phyloP scores from a whole-genome alignment of 2,888 invertebrate species.

The Synanthedon vespiformis region DNA sequence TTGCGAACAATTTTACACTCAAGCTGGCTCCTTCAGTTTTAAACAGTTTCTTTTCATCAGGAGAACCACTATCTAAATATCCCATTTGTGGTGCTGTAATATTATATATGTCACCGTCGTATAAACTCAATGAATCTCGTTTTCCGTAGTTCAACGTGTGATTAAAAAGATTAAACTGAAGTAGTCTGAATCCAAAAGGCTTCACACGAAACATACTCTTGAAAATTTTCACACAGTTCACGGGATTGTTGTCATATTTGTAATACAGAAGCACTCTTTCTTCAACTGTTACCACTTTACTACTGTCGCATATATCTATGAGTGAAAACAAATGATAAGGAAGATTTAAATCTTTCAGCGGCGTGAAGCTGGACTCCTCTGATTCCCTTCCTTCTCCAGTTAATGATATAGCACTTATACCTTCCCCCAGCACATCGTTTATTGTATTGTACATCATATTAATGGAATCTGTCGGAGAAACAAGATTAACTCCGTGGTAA shows the following conservation, averaged over 20 bases:
- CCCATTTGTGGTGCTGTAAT: slow-evolving; percentile 79
- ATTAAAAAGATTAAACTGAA: slow-evolving; percentile 94
- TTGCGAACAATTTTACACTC: slow-evolving; percentile 92
- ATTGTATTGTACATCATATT: slow-evolving; percentile 82
- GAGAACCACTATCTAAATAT: slow-evolving; percentile 78
- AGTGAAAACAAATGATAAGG: slow-evolving; percentile 94
- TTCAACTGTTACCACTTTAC: slow-evolving; percentile 90
- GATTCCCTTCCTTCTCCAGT: slow-evolving; percentile 93
- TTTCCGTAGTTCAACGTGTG: slow-evolving; percentile 84
- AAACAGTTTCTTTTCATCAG: slow-evolving; percentile 80
- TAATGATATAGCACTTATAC: slow-evolving; percentile 88
- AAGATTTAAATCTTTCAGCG: slow-evolving; percentile 82
- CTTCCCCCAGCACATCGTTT: slow-evolving; percentile 87
- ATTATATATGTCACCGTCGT: slow-evolving; percentile 94
- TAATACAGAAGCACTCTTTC: slow-evolving; percentile 93
- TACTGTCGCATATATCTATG: slow-evolving; percentile 95
- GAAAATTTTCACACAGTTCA: slow-evolving; percentile 98
- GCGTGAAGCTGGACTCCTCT: slow-evolving; percentile 88
- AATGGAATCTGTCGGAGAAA: slow-evolving; percentile 87
- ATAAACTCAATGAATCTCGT: slow-evolving; percentile 86
- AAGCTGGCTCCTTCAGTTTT: slow-evolving; percentile 82
- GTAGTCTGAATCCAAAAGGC: slow-evolving; percentile 87
- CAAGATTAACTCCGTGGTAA: slow-evolving; percentile 90
- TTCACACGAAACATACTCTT: slow-evolving; percentile 87
- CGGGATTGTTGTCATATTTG: slow-evolving; percentile 95